Evolutionary conservation across 2,113 vertebrate species (phyloP).

Genomic region (Scophthalmus maximus): DNA sequence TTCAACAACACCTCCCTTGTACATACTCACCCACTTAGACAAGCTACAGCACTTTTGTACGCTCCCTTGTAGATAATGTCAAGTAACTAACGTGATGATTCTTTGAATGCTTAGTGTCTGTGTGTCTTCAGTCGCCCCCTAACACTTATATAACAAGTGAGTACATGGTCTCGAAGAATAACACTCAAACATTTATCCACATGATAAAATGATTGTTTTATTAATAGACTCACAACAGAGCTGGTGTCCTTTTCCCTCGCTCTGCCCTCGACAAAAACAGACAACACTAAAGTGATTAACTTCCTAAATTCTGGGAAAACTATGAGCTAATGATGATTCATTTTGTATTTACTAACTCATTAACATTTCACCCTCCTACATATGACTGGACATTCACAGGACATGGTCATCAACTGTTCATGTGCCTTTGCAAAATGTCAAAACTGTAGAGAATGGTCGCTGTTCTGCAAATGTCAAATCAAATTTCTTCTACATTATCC

Average conservation of each 20-base stretch:
- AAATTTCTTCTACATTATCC: background rate
- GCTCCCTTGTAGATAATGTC: conserved; percentile 26
- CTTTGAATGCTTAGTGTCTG: conserved; percentile 40
- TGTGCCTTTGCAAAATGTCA: too few relatives aligned
- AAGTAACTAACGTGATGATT: conserved; percentile 26
- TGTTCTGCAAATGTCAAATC: background rate
- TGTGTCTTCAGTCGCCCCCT: conserved; percentile 37
- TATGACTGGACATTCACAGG: too few relatives aligned
- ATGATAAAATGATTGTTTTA: conserved; percentile 10
- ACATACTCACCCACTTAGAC: conserved; percentile 33
- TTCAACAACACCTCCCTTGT: conserved; percentile 44
- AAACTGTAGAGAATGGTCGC: background rate
- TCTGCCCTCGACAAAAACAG: background rate
- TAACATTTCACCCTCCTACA: too few relatives aligned
- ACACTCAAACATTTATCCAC: conserved; percentile 19
- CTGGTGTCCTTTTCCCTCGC: conserved; percentile 1
- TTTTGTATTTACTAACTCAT: background rate
- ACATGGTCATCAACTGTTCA: too few relatives aligned
- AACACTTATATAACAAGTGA: conserved; percentile 50
- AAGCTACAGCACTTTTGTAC: conserved; percentile 21
- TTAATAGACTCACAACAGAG: conserved; percentile 9
- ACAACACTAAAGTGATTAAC: background rate
- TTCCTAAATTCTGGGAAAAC: background rate
- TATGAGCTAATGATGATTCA: too few relatives aligned
- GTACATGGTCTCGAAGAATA: conserved; percentile 25